A percentile compares a stretch with the other conserved stretches of the same genome.
Evolutionary conservation across 2,888 invertebrate species (phyloP).

Genomic region (Imbricaverruca yamaguchii): DNA sequence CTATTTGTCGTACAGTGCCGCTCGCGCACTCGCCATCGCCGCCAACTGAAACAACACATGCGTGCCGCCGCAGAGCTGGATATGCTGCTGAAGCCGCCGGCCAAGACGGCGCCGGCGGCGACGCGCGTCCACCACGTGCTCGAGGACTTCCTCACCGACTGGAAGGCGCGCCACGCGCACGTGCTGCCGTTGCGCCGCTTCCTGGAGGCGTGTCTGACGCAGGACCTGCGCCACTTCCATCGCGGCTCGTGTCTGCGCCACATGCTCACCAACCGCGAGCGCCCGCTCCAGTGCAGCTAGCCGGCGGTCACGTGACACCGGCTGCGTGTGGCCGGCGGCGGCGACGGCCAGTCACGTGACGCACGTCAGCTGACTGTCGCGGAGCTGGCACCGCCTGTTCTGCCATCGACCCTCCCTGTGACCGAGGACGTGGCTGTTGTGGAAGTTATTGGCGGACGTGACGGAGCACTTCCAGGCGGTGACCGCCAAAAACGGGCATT

Average conservation of each 20-base stretch:
- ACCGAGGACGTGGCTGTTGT: too few relatives aligned
- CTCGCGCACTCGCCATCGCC: too few relatives aligned
- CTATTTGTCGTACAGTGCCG: too few relatives aligned
- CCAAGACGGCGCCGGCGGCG: slow-evolving; percentile 39
- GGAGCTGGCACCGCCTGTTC: too few relatives aligned
- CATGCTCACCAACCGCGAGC: slow-evolving; percentile 34
- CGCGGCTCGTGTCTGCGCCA: slow-evolving; percentile 39
- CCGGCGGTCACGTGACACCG: background rate
- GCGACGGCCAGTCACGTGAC: too few relatives aligned
- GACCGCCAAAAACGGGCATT: too few relatives aligned
- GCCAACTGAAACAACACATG: background rate
- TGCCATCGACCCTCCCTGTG: too few relatives aligned
- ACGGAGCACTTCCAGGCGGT: too few relatives aligned
- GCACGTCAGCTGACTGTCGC: too few relatives aligned
- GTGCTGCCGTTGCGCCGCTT: slow-evolving; percentile 41
- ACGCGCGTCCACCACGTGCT: slow-evolving; percentile 42
- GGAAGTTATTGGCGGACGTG: too few relatives aligned
- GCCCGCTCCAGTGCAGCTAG: slow-evolving; percentile 27
- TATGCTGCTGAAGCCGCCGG: slow-evolving; percentile 31
- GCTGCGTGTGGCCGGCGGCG: too few relatives aligned
- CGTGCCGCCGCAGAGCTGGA: slow-evolving; percentile 32
- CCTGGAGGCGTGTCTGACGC: slow-evolving; percentile 36
- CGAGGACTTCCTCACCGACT: slow-evolving; percentile 44
- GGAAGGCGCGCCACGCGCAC: slow-evolving; percentile 41
- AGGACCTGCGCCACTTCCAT: slow-evolving; percentile 39